Percentiles rank a stretch among this genome's conserved stretches.
phyloP scores from a whole-genome alignment of 2,797 vertebrate genomes.

The Pteronotus mesoamericanus region DNA sequence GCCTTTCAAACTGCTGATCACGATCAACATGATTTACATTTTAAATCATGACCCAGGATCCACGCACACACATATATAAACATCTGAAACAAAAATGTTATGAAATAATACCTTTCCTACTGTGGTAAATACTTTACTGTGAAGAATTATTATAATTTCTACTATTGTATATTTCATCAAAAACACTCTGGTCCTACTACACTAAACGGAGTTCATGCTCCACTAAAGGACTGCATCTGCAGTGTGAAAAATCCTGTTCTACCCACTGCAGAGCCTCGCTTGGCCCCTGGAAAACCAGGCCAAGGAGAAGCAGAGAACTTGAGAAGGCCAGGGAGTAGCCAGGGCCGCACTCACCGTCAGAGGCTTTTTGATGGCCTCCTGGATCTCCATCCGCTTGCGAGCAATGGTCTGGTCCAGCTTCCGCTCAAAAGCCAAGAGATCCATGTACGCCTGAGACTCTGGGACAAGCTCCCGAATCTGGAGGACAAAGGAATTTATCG shows the following conservation, averaged over 20 bases:
- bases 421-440: constrained; percentile 97
- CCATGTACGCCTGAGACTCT: constrained; percentile 99
- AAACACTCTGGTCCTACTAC: not conserved
- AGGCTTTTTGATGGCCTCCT: constrained; percentile 99
- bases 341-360: constrained; percentile 86
- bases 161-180: not conserved
- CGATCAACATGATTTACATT: not conserved
- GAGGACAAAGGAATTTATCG: not conserved
- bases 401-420: constrained; percentile 99
- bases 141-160: not conserved
- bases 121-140: not conserved
- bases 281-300: not conserved
- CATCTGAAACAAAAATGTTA: not conserved
- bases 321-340: not conserved
- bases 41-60: not conserved
- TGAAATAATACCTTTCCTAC: not conserved
- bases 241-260: not conserved
- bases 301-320: not conserved
- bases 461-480: constrained; percentile 98
- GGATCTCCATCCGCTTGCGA: constrained; percentile 98
- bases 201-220: not conserved
- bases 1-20: not conserved
- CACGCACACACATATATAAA: not conserved
- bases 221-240: not conserved
- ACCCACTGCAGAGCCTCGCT: not conserved